Percentiles rank a stretch among this genome's conserved stretches.
These are phyloP conservation scores for Gasteruption jaculator DNA, from an alignment of 2,888 invertebrate species.

Conservation along the genomic window DNA sequence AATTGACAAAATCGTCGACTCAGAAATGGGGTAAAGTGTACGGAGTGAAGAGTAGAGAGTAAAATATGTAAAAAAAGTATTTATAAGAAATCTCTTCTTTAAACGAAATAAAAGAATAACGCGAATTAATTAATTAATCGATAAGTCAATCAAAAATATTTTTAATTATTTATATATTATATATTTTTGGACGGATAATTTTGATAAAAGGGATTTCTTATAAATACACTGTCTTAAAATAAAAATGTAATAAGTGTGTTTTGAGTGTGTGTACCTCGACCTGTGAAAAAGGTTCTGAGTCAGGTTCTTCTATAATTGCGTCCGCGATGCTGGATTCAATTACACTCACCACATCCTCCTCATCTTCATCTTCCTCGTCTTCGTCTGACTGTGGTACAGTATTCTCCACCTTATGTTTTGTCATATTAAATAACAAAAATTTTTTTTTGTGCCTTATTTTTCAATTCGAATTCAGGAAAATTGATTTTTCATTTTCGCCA, in stretches of 20 bases:
- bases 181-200: no score
- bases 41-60: background rate
- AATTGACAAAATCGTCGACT: slow-evolving; percentile 4
- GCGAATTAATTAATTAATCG: no score
- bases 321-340: slow-evolving; percentile 39
- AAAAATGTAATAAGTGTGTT: no score
- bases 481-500: no score
- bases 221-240: no score
- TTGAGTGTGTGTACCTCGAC: slow-evolving; percentile 38
- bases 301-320: slow-evolving; percentile 35
- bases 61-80: slow-evolving; percentile 1
- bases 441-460: no score
- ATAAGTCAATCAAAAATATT: no score
- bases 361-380: slow-evolving; percentile 29
- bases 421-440: slow-evolving; percentile 14
- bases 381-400: slow-evolving; percentile 19
- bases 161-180: no score
- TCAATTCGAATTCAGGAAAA: no score
- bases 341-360: slow-evolving; percentile 39
- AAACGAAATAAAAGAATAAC: no score
- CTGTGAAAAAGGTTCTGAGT: slow-evolving; percentile 32
- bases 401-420: slow-evolving; percentile 15
- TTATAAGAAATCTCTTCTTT: slow-evolving; percentile 4
- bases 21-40: background rate
- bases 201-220: no score